Conservation (phyloP, 2,888 invertebrate genomes). For the Leptinotarsa haldemani region DNA sequence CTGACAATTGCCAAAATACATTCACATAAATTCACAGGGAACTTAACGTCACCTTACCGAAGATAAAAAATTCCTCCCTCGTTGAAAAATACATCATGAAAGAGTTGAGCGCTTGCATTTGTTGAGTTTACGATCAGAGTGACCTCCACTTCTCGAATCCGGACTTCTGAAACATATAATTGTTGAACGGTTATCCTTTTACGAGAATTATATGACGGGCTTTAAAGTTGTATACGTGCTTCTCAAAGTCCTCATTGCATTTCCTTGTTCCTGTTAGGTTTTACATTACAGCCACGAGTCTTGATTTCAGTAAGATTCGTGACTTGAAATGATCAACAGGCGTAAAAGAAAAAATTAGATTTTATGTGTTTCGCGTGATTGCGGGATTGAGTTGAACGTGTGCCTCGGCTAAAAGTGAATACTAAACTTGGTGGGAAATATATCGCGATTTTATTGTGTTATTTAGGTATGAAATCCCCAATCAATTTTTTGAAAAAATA, state of each 20-base stretch:
- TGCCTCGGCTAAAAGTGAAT: neutral
- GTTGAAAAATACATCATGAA: neutral
- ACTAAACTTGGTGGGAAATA: too few relatives aligned
- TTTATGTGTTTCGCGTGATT: neutral
- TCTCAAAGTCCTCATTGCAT: slow-evolving; percentile 38
- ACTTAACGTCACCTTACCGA: slow-evolving; percentile 11
- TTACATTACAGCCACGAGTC: slow-evolving; percentile 30
- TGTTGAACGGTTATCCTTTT: slow-evolving; percentile 40
- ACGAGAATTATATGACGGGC: slow-evolving; percentile 41
- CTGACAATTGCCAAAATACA: neutral
- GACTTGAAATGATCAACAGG: slow-evolving; percentile 24
- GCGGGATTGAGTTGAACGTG: neutral
- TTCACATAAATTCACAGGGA: slow-evolving; percentile 16
- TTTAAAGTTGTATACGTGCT: slow-evolving; percentile 43
- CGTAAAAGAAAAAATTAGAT: neutral
- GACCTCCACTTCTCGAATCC: slow-evolving; percentile 36
- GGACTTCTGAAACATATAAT: slow-evolving; percentile 35
- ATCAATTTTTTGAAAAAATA: too few relatives aligned
- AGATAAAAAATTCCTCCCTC: slow-evolving; percentile 15
- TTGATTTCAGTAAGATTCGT: slow-evolving; percentile 39
- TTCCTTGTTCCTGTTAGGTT: slow-evolving; percentile 45
- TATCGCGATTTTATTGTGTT: too few relatives aligned
- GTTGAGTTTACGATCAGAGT: slow-evolving; percentile 37
- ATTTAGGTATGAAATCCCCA: too few relatives aligned
- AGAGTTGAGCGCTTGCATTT: slow-evolving; percentile 23